These are phyloP conservation scores for Rhagonycha lutea DNA, from an alignment of 2,888 invertebrate species.

Conservation along the genomic window DNA sequence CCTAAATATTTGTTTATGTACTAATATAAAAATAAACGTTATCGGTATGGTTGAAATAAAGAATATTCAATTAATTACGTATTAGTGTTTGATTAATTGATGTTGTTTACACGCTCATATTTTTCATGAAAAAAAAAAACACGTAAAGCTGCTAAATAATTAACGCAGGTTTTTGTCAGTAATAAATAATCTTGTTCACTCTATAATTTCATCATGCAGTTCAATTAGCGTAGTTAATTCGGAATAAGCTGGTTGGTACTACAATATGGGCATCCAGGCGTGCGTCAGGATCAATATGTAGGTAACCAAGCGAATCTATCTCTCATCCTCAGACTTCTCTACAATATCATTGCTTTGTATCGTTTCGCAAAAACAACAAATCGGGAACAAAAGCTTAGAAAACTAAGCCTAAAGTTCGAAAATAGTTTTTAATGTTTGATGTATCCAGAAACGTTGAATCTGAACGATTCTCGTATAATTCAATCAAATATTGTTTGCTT, in stretches of 20 bases:
- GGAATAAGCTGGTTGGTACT: constrained; percentile 43
- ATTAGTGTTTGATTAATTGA: not conserved
- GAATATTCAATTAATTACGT: not conserved
- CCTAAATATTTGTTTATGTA: not conserved
- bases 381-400: constrained; percentile 17
- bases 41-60: not conserved
- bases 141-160: not conserved
- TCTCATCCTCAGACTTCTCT: constrained; percentile 20
- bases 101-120: not conserved
- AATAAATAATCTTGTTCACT: constrained; percentile 39
- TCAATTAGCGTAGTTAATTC: constrained; percentile 49
- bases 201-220: constrained; percentile 44
- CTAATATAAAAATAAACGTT: not conserved
- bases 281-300: constrained; percentile 39
- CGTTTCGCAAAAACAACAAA: constrained; percentile 23
- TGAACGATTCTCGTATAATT: constrained; percentile 17
- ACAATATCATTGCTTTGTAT: constrained; percentile 18
- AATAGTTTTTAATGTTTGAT: constrained; percentile 23
- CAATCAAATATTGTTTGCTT: constrained; percentile 17
- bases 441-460: constrained; percentile 19
- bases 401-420: constrained; percentile 25
- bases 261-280: constrained; percentile 40
- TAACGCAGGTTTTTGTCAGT: constrained; percentile 11
- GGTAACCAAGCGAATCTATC: constrained; percentile 35
- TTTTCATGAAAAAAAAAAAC: not conserved